Base-by-base conservation (phyloP, 1,140 invertebrate genomes). In the Drosophila insularis region DNA sequence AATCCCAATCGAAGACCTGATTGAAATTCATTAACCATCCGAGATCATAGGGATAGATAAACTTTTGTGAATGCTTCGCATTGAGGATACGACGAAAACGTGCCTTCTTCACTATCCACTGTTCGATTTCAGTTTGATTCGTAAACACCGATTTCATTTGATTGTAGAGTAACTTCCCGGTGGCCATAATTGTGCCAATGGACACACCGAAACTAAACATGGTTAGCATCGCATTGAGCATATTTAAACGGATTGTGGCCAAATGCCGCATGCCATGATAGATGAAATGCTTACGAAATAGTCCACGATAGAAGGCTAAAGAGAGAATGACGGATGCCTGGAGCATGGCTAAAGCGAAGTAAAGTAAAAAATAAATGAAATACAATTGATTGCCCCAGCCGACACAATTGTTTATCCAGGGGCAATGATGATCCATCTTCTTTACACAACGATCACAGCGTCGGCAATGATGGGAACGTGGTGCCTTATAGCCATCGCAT, bases 401-500 rank as follows among this genome's bases (percentile, higher is more conserved):
- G 80, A 97, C 96, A 90, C 97, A 98, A 55, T 65, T 66, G 71
- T 91, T 91, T 62, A 91, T 90, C 87, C 89, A 92, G 0, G 97
- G 97, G 92, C 97, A 98, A 92, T 98, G 97, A 92, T 98, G 97
- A 92, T 99, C 98, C 98, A 99, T 99, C 94, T 99, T 99, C 90
- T 97, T 94, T 0, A 99, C 95, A 93, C 98, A 99, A 35, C 95
- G 93, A 66, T 95, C 94, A 96, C 98, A 99, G 94, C 98, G 98
- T 80, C 97, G 94, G 92, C 98, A 99, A 92, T 99, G 98, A 94
- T 99, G 98, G 73, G 98, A 95, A 90, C 98, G 93, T 0, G 98
- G 98, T 27, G 97, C 96, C 94, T 99, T 99, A 81, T 95, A 99
- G 1, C 97, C 97, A 82, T 97, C 92, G 91, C 98, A 99, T 17